Percentiles rank a stretch among this genome's conserved stretches.
These are phyloP conservation scores for Chrysolina haemoptera DNA, from an alignment of 2,888 invertebrate species.

Conservation along the genomic window DNA sequence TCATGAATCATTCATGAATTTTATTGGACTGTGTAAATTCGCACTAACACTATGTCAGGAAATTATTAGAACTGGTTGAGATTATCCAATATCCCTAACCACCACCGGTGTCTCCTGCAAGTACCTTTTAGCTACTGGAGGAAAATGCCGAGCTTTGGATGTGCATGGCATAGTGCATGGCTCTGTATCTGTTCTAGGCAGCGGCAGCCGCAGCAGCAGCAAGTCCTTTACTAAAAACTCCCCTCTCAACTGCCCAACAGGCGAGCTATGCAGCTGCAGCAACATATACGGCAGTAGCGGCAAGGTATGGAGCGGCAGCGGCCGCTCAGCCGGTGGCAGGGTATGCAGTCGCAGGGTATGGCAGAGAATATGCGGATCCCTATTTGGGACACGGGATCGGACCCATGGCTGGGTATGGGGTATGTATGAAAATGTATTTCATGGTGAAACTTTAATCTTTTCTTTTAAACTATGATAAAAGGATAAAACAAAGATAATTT, in stretches of 20 bases:
- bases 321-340: constrained; percentile 87
- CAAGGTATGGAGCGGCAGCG: constrained; percentile 73
- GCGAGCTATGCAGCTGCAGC: constrained; percentile 88
- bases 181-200: constrained; percentile 64
- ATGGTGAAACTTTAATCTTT: background rate
- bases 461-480: no score
- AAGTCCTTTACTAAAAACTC: constrained; percentile 85
- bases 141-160: constrained; percentile 30
- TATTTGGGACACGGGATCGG: constrained; percentile 96
- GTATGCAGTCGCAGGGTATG: constrained; percentile 81
- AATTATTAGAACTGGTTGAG: background rate
- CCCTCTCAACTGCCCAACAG: constrained; percentile 88
- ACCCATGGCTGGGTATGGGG: constrained; percentile 97
- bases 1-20: no score
- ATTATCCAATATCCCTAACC: background rate
- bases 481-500: no score
- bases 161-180: constrained; percentile 39
- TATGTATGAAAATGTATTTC: constrained; percentile 71
- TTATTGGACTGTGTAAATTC: no score
- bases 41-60: background rate
- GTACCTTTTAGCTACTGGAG: background rate
- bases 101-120: background rate
- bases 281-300: constrained; percentile 85
- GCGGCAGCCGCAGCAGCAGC: constrained; percentile 75
- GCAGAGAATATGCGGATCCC: constrained; percentile 93